Conservation (phyloP, 2,888 invertebrate genomes). For the Tubulanus polymorphus region DNA sequence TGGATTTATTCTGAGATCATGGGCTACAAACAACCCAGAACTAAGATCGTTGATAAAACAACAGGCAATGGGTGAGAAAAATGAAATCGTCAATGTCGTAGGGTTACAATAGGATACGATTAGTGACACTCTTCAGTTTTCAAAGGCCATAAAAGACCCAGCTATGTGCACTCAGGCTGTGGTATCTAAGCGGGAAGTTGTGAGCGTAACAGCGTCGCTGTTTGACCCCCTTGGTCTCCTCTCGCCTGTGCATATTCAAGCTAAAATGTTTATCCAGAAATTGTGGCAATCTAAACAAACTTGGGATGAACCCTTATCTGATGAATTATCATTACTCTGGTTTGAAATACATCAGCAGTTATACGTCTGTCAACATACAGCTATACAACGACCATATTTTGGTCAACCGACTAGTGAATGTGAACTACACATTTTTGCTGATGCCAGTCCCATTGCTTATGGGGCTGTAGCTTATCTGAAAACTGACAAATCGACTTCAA, state of each 20-base stretch:
- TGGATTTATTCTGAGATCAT: conserved; percentile 15
- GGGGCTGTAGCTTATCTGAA: too few relatives aligned
- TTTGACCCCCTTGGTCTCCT: conserved; percentile 4
- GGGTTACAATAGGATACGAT: too few relatives aligned
- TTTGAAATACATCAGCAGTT: too few relatives aligned
- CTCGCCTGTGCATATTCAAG: background rate
- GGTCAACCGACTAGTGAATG: too few relatives aligned
- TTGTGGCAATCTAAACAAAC: background rate
- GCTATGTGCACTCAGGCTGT: background rate
- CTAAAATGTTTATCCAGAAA: conserved; percentile 1
- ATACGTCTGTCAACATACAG: too few relatives aligned
- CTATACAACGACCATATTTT: too few relatives aligned
- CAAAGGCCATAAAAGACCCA: background rate
- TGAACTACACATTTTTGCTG: too few relatives aligned
- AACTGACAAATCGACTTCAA: too few relatives aligned
- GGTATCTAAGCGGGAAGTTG: conserved; percentile 1
- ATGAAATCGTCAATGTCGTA: conserved; percentile 6
- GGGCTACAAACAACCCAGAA: conserved; percentile 10
- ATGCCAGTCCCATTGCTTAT: too few relatives aligned
- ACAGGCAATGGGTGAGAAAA: background rate
- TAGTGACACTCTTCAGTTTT: too few relatives aligned
- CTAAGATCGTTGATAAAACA: background rate
- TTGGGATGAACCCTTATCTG: background rate
- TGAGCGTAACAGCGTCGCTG: background rate
- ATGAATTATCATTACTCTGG: background rate